Conservation (phyloP, 2,797 vertebrate genomes). For the Takifugu rubripes region DNA sequence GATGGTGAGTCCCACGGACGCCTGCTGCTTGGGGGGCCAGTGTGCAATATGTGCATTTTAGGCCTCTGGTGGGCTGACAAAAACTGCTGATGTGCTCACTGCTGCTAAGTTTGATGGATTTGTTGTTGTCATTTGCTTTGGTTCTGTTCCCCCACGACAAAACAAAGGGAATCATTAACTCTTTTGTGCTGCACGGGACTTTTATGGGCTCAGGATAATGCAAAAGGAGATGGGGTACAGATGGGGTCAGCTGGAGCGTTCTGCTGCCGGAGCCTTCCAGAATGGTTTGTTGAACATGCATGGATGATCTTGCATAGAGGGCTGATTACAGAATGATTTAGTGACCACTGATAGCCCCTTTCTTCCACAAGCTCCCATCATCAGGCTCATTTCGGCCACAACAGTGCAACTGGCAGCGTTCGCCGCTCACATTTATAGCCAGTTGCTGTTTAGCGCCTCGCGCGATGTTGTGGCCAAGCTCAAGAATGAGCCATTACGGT, state of each 20-base stretch:
- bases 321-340: conserved; percentile 87
- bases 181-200: conserved; percentile 87
- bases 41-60: conserved; percentile 80
- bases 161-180: conserved; percentile 89
- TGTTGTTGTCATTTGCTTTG: conserved; percentile 87
- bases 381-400: conserved; percentile 64
- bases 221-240: conserved; percentile 84
- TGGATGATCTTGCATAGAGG: conserved; percentile 75
- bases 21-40: conserved; percentile 73
- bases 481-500: conserved; percentile 60
- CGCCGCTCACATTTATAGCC: conserved; percentile 69
- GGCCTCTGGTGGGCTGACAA: conserved; percentile 83
- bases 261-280: conserved; percentile 74
- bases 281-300: conserved; percentile 75
- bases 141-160: conserved; percentile 71
- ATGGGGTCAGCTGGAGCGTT: conserved; percentile 83
- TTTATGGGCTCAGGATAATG: conserved; percentile 86
- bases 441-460: conserved; percentile 62
- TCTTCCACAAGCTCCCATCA: conserved; percentile 69
- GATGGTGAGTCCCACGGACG: conserved; percentile 65
- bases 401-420: conserved; percentile 67
- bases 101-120: conserved; percentile 91
- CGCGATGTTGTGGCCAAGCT: conserved; percentile 54
- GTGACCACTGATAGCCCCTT: conserved; percentile 70
- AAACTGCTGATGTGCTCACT: conserved; percentile 90